A percentile compares a stretch with the other conserved stretches of the same genome.
Evolutionary conservation across 2,797 vertebrate genomes (phyloP).

Genomic region (Bradypodion ventrale): DNA sequence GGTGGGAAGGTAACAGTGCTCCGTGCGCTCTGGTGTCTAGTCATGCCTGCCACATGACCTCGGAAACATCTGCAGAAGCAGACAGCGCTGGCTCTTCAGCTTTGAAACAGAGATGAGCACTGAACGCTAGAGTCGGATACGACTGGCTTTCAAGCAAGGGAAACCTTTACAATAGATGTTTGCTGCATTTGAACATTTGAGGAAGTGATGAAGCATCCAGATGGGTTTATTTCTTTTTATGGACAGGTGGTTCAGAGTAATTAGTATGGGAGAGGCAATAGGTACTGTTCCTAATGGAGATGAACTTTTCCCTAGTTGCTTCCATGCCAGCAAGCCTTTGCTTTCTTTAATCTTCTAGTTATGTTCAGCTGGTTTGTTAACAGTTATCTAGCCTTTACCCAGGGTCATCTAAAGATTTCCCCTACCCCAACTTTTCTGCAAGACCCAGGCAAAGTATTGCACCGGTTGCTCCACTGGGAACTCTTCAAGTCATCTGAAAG

Average conservation of each 20-base stretch:
- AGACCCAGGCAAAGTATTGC: slow-evolving; percentile 1
- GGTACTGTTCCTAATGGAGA: background rate
- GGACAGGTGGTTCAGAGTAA: background rate
- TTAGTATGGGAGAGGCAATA: background rate
- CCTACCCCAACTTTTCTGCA: background rate
- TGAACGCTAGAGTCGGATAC: too few species aligned
- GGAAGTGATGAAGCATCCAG: background rate
- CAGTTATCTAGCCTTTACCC: background rate
- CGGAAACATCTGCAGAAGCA: too few species aligned
- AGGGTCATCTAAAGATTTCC: background rate
- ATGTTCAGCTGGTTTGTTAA: background rate
- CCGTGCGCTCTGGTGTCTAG: too few species aligned
- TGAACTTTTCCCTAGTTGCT: background rate
- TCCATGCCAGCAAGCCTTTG: background rate
- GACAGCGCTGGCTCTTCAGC: too few species aligned
- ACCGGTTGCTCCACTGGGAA: background rate
- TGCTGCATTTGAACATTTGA: background rate
- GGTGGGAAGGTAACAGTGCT: too few species aligned
- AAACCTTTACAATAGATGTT: too few species aligned
- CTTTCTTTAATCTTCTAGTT: background rate
- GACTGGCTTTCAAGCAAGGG: too few species aligned
- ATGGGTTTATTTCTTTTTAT: background rate
- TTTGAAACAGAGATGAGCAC: too few species aligned
- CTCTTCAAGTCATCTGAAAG: background rate
- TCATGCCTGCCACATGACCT: too few species aligned